Evolutionary conservation across 2,113 vertebrate genomes (phyloP).

Genomic region (Antigone vipio): DNA sequence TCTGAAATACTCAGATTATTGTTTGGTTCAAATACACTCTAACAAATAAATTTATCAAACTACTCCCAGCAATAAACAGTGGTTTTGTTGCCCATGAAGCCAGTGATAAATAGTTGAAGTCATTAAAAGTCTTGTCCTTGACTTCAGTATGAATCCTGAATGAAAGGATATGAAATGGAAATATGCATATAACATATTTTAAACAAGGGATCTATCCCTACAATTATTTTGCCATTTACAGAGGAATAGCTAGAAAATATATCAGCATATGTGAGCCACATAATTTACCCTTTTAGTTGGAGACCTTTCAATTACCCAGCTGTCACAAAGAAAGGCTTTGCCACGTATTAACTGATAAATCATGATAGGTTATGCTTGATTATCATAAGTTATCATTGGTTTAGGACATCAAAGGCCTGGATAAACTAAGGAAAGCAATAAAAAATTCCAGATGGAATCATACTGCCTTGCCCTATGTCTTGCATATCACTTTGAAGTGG

Average conservation of each 20-base stretch:
- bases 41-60: background rate
- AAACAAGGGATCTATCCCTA: background rate
- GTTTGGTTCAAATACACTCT: background rate
- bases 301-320: background rate
- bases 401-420: background rate
- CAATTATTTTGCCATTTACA: background rate
- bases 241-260: background rate
- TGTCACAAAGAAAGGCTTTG: background rate
- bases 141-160: background rate
- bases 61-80: background rate
- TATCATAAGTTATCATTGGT: background rate
- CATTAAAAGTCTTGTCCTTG: background rate
- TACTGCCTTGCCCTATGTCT: background rate
- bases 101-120: background rate
- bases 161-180: background rate
- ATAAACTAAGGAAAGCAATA: background rate
- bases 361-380: background rate
- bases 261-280: background rate
- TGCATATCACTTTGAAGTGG: background rate
- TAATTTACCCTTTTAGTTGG: background rate
- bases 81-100: background rate
- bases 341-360: background rate
- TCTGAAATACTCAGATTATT: background rate
- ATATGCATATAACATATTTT: background rate
- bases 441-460: background rate